These are phyloP conservation scores for Pipra filicauda DNA, from an alignment of 2,113 vertebrate genomes.

Conservation along the genomic window DNA sequence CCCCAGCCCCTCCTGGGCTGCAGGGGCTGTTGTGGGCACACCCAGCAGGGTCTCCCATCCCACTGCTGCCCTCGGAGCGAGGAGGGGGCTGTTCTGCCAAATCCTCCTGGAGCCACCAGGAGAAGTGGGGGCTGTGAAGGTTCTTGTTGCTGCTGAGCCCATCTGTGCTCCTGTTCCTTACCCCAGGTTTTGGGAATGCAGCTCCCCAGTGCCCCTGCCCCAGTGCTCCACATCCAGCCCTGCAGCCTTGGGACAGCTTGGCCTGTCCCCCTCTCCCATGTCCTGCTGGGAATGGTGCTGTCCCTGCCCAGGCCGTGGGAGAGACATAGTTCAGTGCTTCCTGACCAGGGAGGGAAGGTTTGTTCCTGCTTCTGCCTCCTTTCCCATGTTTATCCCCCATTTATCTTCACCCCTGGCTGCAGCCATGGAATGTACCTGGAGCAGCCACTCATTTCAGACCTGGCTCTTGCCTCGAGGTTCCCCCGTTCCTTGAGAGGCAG, in stretches of 20 bases:
- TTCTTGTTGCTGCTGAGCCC: not conserved
- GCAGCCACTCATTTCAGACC: not conserved
- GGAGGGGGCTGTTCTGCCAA: not conserved
- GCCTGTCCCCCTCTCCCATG: not conserved
- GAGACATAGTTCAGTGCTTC: not conserved
- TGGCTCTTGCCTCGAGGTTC: not conserved
- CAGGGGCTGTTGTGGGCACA: rapidly evolving
- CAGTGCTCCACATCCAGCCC: not conserved
- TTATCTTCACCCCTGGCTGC: not conserved
- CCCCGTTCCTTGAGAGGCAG: rapidly evolving
- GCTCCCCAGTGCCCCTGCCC: not conserved
- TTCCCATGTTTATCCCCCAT: not conserved
- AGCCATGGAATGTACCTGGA: not conserved
- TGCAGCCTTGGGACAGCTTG: not conserved
- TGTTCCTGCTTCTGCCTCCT: not conserved
- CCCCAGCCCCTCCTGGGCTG: rapidly evolving
- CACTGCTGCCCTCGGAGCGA: not conserved
- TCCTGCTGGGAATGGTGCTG: not conserved
- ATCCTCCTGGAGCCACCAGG: not conserved
- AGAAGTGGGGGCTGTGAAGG: not conserved
- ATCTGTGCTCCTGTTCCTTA: not conserved
- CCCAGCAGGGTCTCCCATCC: not conserved
- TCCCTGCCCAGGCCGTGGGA: not conserved
- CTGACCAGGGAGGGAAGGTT: not conserved
- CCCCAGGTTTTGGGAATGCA: not conserved